These are phyloP conservation scores for Drosophila pandora DNA, from an alignment of 1,140 invertebrate genomes.

Conservation along the genomic window DNA sequence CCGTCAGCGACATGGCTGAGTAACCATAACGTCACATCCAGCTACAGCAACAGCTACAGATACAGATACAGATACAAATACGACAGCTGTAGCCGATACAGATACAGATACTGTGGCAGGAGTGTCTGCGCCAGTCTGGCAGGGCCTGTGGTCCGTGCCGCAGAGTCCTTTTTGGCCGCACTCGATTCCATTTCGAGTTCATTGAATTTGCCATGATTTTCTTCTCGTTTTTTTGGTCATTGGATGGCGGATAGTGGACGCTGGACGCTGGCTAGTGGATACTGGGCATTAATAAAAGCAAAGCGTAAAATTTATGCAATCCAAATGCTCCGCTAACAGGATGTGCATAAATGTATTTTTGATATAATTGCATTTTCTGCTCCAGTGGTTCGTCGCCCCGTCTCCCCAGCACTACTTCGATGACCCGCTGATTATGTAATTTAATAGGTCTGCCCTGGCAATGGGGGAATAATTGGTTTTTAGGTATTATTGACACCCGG, in stretches of 20 bases:
- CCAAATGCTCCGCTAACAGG: conserved; percentile 45
- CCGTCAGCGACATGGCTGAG: conserved; percentile 35
- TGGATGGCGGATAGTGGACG: conserved; percentile 24
- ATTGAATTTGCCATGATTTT: conserved; percentile 78
- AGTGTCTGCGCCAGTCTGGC: neutral
- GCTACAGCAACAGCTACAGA: conserved; percentile 10
- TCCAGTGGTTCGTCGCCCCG: conserved; percentile 1
- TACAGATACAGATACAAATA: conserved; percentile 15
- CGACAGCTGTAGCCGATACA: conserved; percentile 11
- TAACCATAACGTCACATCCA: conserved; percentile 37
- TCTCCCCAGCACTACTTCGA: neutral
- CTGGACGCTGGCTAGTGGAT: no score
- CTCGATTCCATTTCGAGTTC: conserved; percentile 75
- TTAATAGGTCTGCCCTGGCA: conserved; percentile 66
- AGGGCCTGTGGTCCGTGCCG: neutral
- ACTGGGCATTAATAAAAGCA: conserved; percentile 55
- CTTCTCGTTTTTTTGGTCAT: conserved; percentile 33
- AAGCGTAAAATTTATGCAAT: conserved; percentile 69
- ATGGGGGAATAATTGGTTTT: conserved; percentile 66
- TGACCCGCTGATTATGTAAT: conserved; percentile 63
- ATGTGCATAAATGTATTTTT: conserved; percentile 76
- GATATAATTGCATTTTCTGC: conserved; percentile 72
- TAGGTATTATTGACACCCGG: conserved; percentile 71
- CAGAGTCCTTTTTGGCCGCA: conserved; percentile 26
- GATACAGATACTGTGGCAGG: conserved; percentile 11